Evolutionary conservation across 1,140 invertebrate species (phyloP).

Genomic region (Drosophila pectinifera): DNA sequence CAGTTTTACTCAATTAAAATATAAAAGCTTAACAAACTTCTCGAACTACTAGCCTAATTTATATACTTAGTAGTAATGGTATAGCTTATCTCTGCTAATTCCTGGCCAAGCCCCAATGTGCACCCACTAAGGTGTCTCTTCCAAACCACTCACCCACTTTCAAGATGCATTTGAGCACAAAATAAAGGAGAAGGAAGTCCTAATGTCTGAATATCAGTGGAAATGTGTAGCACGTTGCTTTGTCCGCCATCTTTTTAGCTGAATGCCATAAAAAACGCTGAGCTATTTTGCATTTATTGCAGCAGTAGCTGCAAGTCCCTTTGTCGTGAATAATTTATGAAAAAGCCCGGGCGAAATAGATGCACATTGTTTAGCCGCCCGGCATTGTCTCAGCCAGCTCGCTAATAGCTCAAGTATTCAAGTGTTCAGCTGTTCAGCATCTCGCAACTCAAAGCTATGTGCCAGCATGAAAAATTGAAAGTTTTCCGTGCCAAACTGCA

Average conservation of each 20-base stretch:
- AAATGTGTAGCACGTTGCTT: constrained; percentile 21
- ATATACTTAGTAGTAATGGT: too few species aligned
- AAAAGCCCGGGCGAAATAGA: constrained; percentile 48
- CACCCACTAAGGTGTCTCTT: background rate
- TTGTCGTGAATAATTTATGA: constrained; percentile 76
- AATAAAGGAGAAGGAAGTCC: constrained; percentile 18
- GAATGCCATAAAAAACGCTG: constrained; percentile 56
- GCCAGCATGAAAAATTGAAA: constrained; percentile 52
- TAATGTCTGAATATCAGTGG: constrained; percentile 20
- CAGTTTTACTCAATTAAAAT: too few species aligned
- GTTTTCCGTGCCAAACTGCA: constrained; percentile 42
- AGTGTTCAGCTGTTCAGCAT: constrained; percentile 11
- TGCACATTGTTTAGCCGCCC: constrained; percentile 57
- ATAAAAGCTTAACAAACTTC: too few species aligned
- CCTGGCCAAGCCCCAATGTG: background rate
- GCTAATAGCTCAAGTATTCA: constrained; percentile 69
- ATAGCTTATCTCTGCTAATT: too few species aligned
- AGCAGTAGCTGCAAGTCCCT: constrained; percentile 47
- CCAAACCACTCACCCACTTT: constrained; percentile 9
- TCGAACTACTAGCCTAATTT: too few species aligned
- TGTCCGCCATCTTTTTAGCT: constrained; percentile 52
- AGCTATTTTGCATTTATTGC: constrained; percentile 62
- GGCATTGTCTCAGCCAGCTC: constrained; percentile 44
- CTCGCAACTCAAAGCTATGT: constrained; percentile 40
- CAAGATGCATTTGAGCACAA: constrained; percentile 19